Base-by-base conservation (phyloP, 2,888 invertebrate genomes). In the Homarus gammarus region DNA sequence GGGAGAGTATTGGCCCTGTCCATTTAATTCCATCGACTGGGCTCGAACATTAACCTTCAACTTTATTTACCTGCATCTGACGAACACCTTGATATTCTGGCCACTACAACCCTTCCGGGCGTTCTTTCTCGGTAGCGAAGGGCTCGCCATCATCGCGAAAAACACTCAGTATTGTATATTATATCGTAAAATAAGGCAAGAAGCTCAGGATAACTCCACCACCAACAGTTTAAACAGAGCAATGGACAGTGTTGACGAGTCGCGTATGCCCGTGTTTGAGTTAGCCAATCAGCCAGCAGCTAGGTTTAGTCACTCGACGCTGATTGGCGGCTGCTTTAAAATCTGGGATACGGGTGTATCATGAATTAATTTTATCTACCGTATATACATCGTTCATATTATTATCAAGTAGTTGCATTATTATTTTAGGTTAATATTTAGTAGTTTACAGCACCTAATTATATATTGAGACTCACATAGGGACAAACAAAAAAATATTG, bases 61-160 rank as follows among this genome's bases (percentile, higher is more conserved):
- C 44, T 2, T 22, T 27, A 22, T 86, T 89, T 73, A 91, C 91
- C 91, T 83, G 68, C 86, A 86, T 79, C 91, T 33, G 5, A 91
- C 86, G 49, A 89, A 91, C 0, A 91, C 91, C 38, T 86, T 89
- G 38, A 91, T 91, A 44, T 91, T 91, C 68, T 91, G 91, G 12
- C 89, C 61, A n/a, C 68, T 75, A 3, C 40, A 38, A 15, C 31
- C 73, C 70, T 91, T 91, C 18, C 84, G 44, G 31, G 1, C 27
- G 15, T 83, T 84, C 68, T 78, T 89, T 44, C 89, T 56, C 8
- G 31, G 38, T 31, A 77, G n/a, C 22, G 77, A n/a, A 33, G 91
- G 91, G 49, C 91, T 91, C 36, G 83, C 44, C 91, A 87, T 86
- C 44, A 61, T 75, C 33, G 27, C 33, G 27, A n/a, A 27, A 75